A percentile compares a stretch with the other conserved stretches of the same genome.
These are phyloP conservation scores for Drepana falcataria DNA, from an alignment of 2,888 invertebrate genomes.

Conservation along the genomic window DNA sequence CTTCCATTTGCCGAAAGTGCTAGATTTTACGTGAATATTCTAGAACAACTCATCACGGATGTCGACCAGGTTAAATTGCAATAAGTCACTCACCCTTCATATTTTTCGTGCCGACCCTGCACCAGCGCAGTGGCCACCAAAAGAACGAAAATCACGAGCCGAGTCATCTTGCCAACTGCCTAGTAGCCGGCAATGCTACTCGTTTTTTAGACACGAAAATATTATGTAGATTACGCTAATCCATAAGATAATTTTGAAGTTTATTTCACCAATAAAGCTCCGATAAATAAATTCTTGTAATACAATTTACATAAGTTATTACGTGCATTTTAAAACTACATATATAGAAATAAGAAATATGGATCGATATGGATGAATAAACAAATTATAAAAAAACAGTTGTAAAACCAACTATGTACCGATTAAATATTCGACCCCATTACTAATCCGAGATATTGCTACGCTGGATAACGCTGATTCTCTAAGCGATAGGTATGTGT, in stretches of 20 bases:
- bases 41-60: too few relatives aligned
- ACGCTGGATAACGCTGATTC: too few relatives aligned
- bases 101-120: slow-evolving; percentile 56
- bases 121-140: slow-evolving; percentile 34
- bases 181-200: slow-evolving; percentile 14
- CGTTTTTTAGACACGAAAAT: slow-evolving; percentile 7
- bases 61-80: neutral
- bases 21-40: too few relatives aligned
- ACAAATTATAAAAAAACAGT: too few relatives aligned
- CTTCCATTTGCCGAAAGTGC: too few relatives aligned
- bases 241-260: slow-evolving; percentile 19
- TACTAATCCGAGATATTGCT: too few relatives aligned
- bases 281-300: neutral
- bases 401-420: too few relatives aligned
- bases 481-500: too few relatives aligned
- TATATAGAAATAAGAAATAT: neutral
- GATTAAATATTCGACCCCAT: too few relatives aligned
- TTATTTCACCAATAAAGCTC: slow-evolving; percentile 12
- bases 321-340: neutral
- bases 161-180: slow-evolving; percentile 37
- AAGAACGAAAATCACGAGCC: slow-evolving; percentile 37
- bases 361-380: too few relatives aligned
- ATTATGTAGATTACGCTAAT: slow-evolving; percentile 17
- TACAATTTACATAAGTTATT: neutral
- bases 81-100: slow-evolving; percentile 56